phyloP scores from a whole-genome alignment of 1,140 invertebrate species.

The Plutomurus gul region DNA sequence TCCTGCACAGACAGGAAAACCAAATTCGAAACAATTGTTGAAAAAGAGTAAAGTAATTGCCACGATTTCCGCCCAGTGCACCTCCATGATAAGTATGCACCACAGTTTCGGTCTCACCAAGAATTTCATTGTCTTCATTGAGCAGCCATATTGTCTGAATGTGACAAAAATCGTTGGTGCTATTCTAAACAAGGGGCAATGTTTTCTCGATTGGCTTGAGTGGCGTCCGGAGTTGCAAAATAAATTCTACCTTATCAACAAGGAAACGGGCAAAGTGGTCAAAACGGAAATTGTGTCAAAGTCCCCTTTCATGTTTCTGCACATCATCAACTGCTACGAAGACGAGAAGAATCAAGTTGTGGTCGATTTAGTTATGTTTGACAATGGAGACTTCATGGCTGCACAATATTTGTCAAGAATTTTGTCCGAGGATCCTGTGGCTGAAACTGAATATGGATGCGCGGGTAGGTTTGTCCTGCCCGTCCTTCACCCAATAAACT shows the following conservation, averaged over 20 bases:
- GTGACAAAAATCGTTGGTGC: constrained; percentile 38
- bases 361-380: constrained; percentile 18
- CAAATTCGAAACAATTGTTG: constrained; percentile 28
- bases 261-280: constrained; percentile 44
- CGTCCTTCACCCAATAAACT: background rate
- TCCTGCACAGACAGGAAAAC: background rate
- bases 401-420: constrained; percentile 57
- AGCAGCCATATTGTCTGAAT: constrained; percentile 43
- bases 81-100: constrained; percentile 29
- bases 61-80: constrained; percentile 7
- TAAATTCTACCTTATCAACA: constrained; percentile 44
- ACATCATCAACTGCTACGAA: constrained; percentile 56
- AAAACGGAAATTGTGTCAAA: constrained; percentile 38
- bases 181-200: constrained; percentile 32
- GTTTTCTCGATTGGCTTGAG: constrained; percentile 42
- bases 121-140: constrained; percentile 47
- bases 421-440: constrained; percentile 50
- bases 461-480: constrained; percentile 42
- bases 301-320: constrained; percentile 38
- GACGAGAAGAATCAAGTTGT: background rate
- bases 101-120: constrained; percentile 48
- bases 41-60: constrained; percentile 35
- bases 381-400: constrained; percentile 53
- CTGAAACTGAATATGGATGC: constrained; percentile 41
- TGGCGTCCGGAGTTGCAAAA: constrained; percentile 42